Conservation (phyloP, 2,888 invertebrate genomes). For the Merodon equestris region DNA sequence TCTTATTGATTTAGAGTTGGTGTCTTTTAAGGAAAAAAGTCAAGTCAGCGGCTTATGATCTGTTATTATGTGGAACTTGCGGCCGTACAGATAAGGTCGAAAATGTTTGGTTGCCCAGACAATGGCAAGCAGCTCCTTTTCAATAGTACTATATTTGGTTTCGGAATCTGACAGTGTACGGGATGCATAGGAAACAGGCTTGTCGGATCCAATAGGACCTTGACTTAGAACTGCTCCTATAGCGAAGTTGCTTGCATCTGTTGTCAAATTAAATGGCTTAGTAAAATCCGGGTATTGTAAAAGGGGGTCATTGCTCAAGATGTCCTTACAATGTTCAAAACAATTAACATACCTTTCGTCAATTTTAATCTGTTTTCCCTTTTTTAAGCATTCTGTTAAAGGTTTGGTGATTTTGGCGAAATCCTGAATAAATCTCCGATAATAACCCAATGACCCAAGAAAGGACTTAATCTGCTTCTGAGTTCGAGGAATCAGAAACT, state of each 20-base stretch:
- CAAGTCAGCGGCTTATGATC: constrained; percentile 11
- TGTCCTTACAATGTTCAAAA: constrained; percentile 18
- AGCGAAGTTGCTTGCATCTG: too few relatives aligned
- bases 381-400: constrained; percentile 8
- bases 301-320: too few relatives aligned
- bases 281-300: constrained; percentile 8
- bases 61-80: background rate
- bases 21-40: constrained; percentile 34
- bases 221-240: too few relatives aligned
- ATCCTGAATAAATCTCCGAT: constrained; percentile 58
- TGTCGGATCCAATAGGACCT: constrained; percentile 1
- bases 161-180: constrained; percentile 1
- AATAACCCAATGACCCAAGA: constrained; percentile 58
- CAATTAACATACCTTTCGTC: constrained; percentile 4
- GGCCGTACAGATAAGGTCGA: constrained; percentile 1
- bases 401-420: constrained; percentile 12
- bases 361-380: background rate
- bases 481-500: constrained; percentile 25
- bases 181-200: constrained; percentile 1
- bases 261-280: constrained; percentile 34
- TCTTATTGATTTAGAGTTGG: constrained; percentile 58
- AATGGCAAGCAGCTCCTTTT: background rate
- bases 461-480: constrained; percentile 64
- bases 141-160: background rate
- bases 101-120: constrained; percentile 3